phyloP scores from a whole-genome alignment of 2,888 invertebrate genomes.

The Julus scanicus region DNA sequence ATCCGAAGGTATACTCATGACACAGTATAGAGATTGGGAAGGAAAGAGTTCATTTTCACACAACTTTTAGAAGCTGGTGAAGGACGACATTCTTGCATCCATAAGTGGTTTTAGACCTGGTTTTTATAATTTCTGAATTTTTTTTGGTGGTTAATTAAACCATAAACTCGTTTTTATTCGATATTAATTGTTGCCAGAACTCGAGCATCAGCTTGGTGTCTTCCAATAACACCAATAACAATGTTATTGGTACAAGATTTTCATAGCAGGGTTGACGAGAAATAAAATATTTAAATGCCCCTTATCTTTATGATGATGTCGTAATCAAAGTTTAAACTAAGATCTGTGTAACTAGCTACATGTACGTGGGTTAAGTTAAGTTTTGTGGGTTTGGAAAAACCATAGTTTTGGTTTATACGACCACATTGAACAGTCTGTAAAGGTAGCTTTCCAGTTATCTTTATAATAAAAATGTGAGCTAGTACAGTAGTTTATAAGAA shows the following conservation, averaged over 20 bases:
- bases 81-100: constrained; percentile 38
- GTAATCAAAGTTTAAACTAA: not conserved
- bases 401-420: no score
- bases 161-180: not conserved
- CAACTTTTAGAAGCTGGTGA: not conserved
- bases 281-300: not conserved
- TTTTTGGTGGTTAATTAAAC: constrained; percentile 23
- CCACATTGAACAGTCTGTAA: no score
- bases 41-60: constrained; percentile 34
- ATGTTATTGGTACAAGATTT: not conserved
- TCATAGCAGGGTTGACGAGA: not conserved
- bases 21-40: not conserved
- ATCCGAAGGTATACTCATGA: not conserved
- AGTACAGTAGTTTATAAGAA: no score
- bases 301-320: not conserved
- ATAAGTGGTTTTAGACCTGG: not conserved
- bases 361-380: no score
- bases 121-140: not conserved
- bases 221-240: no score
- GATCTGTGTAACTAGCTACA: not conserved
- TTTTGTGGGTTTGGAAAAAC: no score
- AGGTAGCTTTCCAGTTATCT: no score
- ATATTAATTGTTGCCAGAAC: not conserved
- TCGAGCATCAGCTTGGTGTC: not conserved
- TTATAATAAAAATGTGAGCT: no score